Evolutionary conservation across 2,113 vertebrate species (phyloP).

Genomic region (Cyprinodon tularosa): DNA sequence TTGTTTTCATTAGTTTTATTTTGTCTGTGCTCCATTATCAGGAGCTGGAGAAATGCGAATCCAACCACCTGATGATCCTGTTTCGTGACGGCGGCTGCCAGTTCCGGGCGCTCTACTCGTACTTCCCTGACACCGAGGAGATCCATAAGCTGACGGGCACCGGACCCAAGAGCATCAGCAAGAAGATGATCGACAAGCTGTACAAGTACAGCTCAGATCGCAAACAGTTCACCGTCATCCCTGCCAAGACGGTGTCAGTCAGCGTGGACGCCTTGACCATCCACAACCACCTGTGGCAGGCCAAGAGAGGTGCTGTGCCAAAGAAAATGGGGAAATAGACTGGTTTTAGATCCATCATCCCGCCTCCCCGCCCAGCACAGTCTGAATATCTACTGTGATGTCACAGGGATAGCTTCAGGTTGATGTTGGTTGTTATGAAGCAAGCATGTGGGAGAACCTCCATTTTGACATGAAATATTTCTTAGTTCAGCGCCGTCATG

Average conservation of each 20-base stretch:
- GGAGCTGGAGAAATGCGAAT: slow-evolving; percentile 95
- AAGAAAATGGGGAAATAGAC: slow-evolving; percentile 85
- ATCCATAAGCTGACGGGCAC: slow-evolving; percentile 92
- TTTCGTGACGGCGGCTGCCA: slow-evolving; percentile 96
- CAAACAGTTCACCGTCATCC: slow-evolving; percentile 95
- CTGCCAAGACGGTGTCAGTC: slow-evolving; percentile 96
- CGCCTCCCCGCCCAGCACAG: slow-evolving; percentile 5
- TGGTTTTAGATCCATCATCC: neutral
- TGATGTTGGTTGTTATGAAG: slow-evolving; percentile 49
- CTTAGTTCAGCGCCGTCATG: slow-evolving; percentile 80
- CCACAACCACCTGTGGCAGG: slow-evolving; percentile 96
- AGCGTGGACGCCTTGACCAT: slow-evolving; percentile 97
- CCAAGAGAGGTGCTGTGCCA: slow-evolving; percentile 85
- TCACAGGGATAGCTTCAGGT: slow-evolving; percentile 68
- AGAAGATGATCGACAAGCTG: slow-evolving; percentile 97
- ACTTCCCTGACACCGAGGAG: slow-evolving; percentile 91
- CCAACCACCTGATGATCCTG: slow-evolving; percentile 96
- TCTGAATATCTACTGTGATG: slow-evolving; percentile 42
- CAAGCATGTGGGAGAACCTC: slow-evolving; percentile 73
- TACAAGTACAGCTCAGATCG: slow-evolving; percentile 98
- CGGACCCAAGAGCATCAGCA: slow-evolving; percentile 90
- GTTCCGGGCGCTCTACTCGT: slow-evolving; percentile 93
- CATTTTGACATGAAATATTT: slow-evolving; percentile 82
- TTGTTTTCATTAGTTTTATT: neutral
- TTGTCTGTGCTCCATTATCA: slow-evolving; percentile 41